Evolutionary conservation across 2,888 invertebrate species (phyloP).

Genomic region (Julus scandinavius): DNA sequence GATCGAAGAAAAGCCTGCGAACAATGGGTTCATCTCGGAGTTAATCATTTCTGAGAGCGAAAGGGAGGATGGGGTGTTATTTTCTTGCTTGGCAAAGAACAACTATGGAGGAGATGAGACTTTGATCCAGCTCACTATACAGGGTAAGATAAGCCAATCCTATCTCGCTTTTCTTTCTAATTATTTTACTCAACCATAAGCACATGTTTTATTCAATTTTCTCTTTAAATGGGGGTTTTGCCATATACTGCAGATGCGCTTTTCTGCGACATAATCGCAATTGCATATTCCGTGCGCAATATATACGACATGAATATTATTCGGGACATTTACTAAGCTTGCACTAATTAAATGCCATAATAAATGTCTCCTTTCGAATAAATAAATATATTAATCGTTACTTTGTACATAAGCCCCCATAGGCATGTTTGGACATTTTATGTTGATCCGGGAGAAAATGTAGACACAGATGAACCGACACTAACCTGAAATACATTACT

Average conservation of each 20-base stretch:
- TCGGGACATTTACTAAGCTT: neutral
- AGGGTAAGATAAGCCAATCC: conserved; percentile 62
- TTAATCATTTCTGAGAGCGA: conserved; percentile 61
- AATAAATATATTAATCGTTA: neutral
- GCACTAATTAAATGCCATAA: neutral
- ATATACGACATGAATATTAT: neutral
- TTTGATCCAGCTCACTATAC: conserved; percentile 64
- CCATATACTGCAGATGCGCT: neutral
- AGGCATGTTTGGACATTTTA: neutral
- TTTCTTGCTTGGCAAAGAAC: conserved; percentile 60
- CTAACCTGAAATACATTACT: too few species aligned
- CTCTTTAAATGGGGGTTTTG: neutral
- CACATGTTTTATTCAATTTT: conserved; percentile 38
- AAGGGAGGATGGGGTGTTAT: conserved; percentile 56
- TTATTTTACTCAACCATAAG: conserved; percentile 43
- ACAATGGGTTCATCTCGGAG: conserved; percentile 62
- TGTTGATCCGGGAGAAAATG: neutral
- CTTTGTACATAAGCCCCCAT: neutral
- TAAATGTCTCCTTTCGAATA: neutral
- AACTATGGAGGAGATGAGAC: conserved; percentile 64
- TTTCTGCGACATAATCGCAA: neutral
- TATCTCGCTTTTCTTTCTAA: conserved; percentile 49
- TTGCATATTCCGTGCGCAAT: neutral
- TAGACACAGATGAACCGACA: neutral
- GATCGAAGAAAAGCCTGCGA: conserved; percentile 61